Percentiles rank a stretch among this genome's conserved stretches.
These are phyloP conservation scores for Spea bombifrons DNA, from an alignment of 2,113 vertebrate species.

Conservation along the genomic window DNA sequence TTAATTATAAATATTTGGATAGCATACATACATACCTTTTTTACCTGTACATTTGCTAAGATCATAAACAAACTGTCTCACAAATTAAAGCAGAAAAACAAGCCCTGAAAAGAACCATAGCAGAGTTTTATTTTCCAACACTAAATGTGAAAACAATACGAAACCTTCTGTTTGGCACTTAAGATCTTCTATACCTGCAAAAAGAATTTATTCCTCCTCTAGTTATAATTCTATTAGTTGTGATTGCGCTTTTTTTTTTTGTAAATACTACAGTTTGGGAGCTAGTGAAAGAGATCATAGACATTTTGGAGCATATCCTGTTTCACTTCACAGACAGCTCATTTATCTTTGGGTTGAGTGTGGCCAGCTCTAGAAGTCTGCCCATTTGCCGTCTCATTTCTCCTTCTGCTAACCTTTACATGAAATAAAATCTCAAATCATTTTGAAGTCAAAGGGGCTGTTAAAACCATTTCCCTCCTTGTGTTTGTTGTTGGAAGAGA, in stretches of 20 bases:
- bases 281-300: constrained; percentile 69
- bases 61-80: too few relatives aligned
- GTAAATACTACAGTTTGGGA: constrained; percentile 64
- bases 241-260: constrained; percentile 1
- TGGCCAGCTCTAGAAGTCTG: constrained; percentile 58
- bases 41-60: too few relatives aligned
- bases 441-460: constrained; percentile 47
- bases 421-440: constrained; percentile 49
- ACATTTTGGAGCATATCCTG: constrained; percentile 71
- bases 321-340: constrained; percentile 83
- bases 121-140: too few relatives aligned
- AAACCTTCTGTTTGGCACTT: too few relatives aligned
- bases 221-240: too few relatives aligned
- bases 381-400: constrained; percentile 54
- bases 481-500: constrained; percentile 49
- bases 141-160: too few relatives aligned
- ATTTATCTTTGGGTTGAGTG: constrained; percentile 71
- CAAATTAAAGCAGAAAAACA: too few relatives aligned
- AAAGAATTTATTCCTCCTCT: too few relatives aligned
- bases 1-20: too few relatives aligned
- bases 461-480: constrained; percentile 49
- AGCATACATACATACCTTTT: too few relatives aligned
- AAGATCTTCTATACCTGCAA: too few relatives aligned
- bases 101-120: too few relatives aligned
- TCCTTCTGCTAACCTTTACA: constrained; percentile 46